Evolutionary conservation across 2,113 vertebrate species (phyloP).

Genomic region (Atherinomorus stipes): DNA sequence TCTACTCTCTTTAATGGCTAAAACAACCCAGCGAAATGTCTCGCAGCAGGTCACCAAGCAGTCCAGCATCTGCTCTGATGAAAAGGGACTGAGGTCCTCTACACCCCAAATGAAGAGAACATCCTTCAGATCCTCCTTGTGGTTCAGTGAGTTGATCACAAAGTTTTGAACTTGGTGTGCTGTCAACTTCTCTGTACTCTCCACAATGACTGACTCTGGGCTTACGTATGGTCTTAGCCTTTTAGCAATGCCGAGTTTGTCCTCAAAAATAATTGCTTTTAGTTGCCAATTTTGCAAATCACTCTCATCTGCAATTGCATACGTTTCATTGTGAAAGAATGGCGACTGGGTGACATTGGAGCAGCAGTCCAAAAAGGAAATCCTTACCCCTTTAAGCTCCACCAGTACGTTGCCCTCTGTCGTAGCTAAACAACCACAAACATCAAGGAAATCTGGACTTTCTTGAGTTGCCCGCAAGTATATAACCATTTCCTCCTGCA

Average conservation of each 20-base stretch:
- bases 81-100: slow-evolving; percentile 79
- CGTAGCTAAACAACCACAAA: slow-evolving; percentile 88
- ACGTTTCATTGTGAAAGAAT: slow-evolving; percentile 85
- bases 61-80: slow-evolving; percentile 72
- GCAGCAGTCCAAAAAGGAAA: slow-evolving; percentile 76
- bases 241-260: slow-evolving; percentile 82
- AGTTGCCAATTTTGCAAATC: slow-evolving; percentile 50
- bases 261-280: slow-evolving; percentile 86
- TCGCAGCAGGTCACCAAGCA: slow-evolving; percentile 85
- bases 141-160: slow-evolving; percentile 45
- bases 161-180: slow-evolving; percentile 38
- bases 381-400: slow-evolving; percentile 83
- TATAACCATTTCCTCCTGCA: slow-evolving; percentile 87
- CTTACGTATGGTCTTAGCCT: slow-evolving; percentile 80
- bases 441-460: slow-evolving; percentile 80
- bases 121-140: slow-evolving; percentile 69
- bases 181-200: slow-evolving; percentile 62
- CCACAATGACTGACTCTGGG: slow-evolving; percentile 74
- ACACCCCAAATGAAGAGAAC: slow-evolving; percentile 87
- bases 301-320: slow-evolving; percentile 33
- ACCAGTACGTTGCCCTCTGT: slow-evolving; percentile 81
- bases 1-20: slow-evolving; percentile 76
- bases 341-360: slow-evolving; percentile 74
- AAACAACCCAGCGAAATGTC: slow-evolving; percentile 83
- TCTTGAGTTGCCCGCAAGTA: slow-evolving; percentile 83